These are phyloP conservation scores for Phengaris arion DNA, from an alignment of 2,888 invertebrate genomes.

Conservation along the genomic window DNA sequence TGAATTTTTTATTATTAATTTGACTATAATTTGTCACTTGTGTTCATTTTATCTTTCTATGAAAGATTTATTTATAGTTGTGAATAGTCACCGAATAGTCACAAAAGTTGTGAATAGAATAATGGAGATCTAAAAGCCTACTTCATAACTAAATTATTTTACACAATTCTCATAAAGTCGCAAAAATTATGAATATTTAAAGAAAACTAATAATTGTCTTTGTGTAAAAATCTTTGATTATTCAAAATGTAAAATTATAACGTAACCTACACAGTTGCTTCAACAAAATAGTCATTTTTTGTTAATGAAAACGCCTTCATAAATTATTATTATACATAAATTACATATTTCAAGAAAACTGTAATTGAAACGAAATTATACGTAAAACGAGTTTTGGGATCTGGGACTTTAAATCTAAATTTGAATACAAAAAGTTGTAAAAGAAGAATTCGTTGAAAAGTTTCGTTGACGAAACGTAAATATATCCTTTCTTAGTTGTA, in stretches of 20 bases:
- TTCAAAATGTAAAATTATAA: not conserved
- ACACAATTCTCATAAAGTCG: not conserved
- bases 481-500: conserved; percentile 2
- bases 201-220: not conserved
- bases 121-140: not conserved
- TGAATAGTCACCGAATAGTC: no score
- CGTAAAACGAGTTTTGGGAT: not conserved
- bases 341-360: not conserved
- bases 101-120: not conserved
- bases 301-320: not conserved
- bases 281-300: not conserved
- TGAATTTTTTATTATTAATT: no score
- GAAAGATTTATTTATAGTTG: no score
- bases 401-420: conserved; percentile 5
- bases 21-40: no score
- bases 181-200: not conserved
- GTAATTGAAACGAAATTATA: conserved; percentile 7
- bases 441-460: conserved; percentile 5
- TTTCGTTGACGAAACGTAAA: not conserved
- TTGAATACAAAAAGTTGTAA: not conserved
- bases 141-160: not conserved
- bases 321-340: not conserved
- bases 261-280: not conserved
- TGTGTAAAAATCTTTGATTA: not conserved
- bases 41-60: no score